Evolutionary conservation across 2,797 vertebrate species (phyloP), one percentile per base, ranked within the genome.

Genomic region (Sparidentex hasta): DNA sequence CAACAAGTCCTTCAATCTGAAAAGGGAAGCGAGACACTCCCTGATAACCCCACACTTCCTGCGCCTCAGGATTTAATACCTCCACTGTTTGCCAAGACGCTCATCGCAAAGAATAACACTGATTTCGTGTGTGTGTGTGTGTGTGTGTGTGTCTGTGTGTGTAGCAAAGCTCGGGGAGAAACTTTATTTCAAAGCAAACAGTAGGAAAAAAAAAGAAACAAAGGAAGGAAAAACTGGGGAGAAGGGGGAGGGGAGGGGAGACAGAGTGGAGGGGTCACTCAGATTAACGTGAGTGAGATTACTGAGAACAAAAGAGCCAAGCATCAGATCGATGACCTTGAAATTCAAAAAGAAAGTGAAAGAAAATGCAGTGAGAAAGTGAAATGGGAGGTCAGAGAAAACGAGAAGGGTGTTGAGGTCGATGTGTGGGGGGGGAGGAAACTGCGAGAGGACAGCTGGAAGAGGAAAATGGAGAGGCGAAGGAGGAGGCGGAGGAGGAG

Each of bases 11-110:
- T 92, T 88, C 81, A 87, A 70, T 86, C 83, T 77, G 84, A 82
- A 78, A 84, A 83, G 72, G 93, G 93, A 93, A 90, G 87, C n/a
- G 25, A 83, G 90, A 90, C 87, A 84, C 86, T 91, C 91, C 92
- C 91, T 83, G 90, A 93, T 93, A 92, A 92, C 82, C 76, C 87
- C 55, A 21, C 69, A 80, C 90, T 93, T 94, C 93, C 92, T 90
- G 78, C 54, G 70, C 73, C 87, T 74, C 82, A 20, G 82, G 85
- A 72, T 84, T 86, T 85, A 85, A 93, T 89, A 88, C 84, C 76
- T 78, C 83, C 71, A 65, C 48, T 80, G 77, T 88, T 85, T 89
- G 80, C 76, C 76, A 80, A 77, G 61, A 64, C n/a, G 79, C 84
- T 87, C 82, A 85, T 90, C 85, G 82, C 68, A 76, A 71, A 83